These are phyloP conservation scores for Palaemon carinicauda DNA, from an alignment of 1,140 invertebrate genomes.

Conservation along the genomic window DNA sequence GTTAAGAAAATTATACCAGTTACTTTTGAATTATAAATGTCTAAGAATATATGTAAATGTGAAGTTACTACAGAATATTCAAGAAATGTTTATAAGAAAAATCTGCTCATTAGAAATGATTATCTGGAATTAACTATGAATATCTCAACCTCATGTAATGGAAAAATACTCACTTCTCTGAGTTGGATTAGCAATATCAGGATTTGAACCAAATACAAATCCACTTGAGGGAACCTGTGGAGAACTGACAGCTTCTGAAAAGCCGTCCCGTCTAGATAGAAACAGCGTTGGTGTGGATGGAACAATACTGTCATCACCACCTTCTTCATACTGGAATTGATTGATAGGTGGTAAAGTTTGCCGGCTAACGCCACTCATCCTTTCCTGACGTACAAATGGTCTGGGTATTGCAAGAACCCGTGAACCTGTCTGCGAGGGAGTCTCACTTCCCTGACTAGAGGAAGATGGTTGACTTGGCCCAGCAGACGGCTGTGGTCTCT, in stretches of 20 bases:
- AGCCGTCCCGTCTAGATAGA: constrained; percentile 85
- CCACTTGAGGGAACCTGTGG: constrained; percentile 75
- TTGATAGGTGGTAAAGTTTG: constrained; percentile 31
- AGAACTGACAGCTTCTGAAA: constrained; percentile 91
- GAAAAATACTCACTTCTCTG: constrained; percentile 39
- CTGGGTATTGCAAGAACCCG: constrained; percentile 7
- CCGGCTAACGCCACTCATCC: neutral
- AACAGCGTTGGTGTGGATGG: constrained; percentile 89
- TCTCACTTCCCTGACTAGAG: constrained; percentile 68
- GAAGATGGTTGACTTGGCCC: constrained; percentile 60
- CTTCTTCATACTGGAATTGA: constrained; percentile 70
- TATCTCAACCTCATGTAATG: neutral
- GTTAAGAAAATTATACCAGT: too few species aligned
- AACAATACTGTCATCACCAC: constrained; percentile 86
- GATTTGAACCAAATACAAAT: constrained; percentile 69
- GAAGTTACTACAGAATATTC: too few species aligned
- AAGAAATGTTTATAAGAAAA: neutral
- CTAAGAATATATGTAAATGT: neutral
- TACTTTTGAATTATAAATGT: too few species aligned
- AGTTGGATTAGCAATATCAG: constrained; percentile 72
- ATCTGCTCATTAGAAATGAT: neutral
- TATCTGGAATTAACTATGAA: too few species aligned
- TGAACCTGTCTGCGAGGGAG: constrained; percentile 59
- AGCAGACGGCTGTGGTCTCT: constrained; percentile 65
- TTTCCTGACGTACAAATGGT: constrained; percentile 38